Evolutionary conservation across 1,140 invertebrate species (phyloP), one percentile per base, ranked within the genome.

Genomic region (Diorhabda sublineata): DNA sequence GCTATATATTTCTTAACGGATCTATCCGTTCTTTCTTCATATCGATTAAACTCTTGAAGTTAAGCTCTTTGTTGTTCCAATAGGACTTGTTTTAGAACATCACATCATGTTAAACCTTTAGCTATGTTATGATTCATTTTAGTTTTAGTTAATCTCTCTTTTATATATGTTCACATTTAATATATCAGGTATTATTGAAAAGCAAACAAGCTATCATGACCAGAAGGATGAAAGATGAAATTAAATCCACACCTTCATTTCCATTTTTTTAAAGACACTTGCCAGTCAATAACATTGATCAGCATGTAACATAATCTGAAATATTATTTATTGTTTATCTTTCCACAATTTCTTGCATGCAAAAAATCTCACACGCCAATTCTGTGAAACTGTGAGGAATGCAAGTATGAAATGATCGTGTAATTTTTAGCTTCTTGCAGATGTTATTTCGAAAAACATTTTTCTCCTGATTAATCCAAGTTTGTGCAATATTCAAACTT

Each of bases 401-500:
- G 52, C 8, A 3, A 57, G 52, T 57, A 11, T 57, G 52, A 57
- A 57, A 57, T 57, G 8, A 4, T 57, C 11, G 52, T 9, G 52
- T 57, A 57, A 8, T 11, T 57, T 57, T 57, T 11, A 57, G 52
- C 52, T 57, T 57, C 52, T 57, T 57, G 8, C 11, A 57, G 8
- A 57, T 11, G 52, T 8, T 57, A 57, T 57, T 57, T 57, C 52
- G 11, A 57, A 8, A 57, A 57, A 57, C 8, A 57, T 57, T 57
- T 11, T 57, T 57, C 52, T 11, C 11, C 52, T 57, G 52, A 57
- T 9, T 57, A 57, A 8, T 57, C 52, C 52, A 57, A 57, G 52
- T 57, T 57, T 57, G 52, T 9, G 52, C 52, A 57, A 57, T 57
- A 57, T 57, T 57, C 52, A 11, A 57, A 57, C 11, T 57, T 57